Percentiles rank a stretch among this genome's conserved stretches.
Evolutionary conservation across 2,888 invertebrate genomes (phyloP).

Genomic region (Sinopyrophorus schimmeli): DNA sequence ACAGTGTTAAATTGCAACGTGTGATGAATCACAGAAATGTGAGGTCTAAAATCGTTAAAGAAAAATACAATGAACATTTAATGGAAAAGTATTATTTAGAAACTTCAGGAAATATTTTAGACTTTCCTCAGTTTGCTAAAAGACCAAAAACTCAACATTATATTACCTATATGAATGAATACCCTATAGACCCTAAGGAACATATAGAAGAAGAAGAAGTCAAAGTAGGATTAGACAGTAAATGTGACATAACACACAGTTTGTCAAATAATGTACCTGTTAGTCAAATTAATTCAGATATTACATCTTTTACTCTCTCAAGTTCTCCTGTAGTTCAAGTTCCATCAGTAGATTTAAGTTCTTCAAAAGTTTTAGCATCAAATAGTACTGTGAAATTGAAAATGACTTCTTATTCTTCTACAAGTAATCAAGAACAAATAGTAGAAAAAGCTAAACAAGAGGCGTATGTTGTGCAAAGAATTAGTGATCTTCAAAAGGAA

Average conservation of each 20-base stretch:
- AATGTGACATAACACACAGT: constrained; percentile 10
- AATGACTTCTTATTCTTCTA: constrained; percentile 30
- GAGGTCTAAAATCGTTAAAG: constrained; percentile 69
- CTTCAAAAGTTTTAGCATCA: constrained; percentile 10
- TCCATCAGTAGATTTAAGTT: constrained; percentile 20
- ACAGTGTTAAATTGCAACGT: constrained; percentile 64
- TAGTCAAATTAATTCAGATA: background rate
- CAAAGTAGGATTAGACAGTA: constrained; percentile 3
- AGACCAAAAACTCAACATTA: constrained; percentile 76
- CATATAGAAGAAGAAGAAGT: constrained; percentile 23
- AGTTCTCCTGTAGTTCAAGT: constrained; percentile 28
- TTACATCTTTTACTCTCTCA: constrained; percentile 29
- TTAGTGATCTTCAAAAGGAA: constrained; percentile 88
- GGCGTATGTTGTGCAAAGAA: constrained; percentile 91
- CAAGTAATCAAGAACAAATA: constrained; percentile 71
- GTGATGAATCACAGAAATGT: constrained; percentile 73
- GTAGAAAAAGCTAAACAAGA: constrained; percentile 89
- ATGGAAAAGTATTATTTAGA: constrained; percentile 87
- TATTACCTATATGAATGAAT: constrained; percentile 72
- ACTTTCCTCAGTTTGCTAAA: constrained; percentile 83
- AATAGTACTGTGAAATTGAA: constrained; percentile 31
- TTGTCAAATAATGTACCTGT: background rate
- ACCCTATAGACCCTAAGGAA: constrained; percentile 51
- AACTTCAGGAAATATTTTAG: constrained; percentile 85
- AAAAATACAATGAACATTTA: constrained; percentile 76